Base-by-base conservation (phyloP, 2,113 vertebrate genomes). In the Lipotes vexillifer region DNA sequence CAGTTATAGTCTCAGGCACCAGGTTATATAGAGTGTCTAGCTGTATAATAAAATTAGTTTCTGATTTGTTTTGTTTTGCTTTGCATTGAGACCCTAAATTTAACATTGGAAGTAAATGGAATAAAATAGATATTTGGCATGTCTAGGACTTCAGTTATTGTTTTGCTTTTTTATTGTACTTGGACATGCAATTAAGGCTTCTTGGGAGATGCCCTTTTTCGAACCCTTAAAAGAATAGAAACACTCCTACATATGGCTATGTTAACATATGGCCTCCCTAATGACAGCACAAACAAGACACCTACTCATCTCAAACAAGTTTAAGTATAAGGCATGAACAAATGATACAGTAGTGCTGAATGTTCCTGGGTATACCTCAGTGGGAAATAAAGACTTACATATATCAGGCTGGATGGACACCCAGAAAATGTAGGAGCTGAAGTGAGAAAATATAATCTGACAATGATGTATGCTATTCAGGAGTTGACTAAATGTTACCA, bases 191-290 rank as follows among this genome's bases (percentile, higher is more conserved):
- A 98, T 98, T 98, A 98, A 82, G 82, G 90, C 80, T 98, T 97
- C 97, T 98, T 98, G 95, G 97, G 95, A 97, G 95, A 96, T 98
- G 98, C 97, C 98, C 96, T 98, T 95, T 95, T 92, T 57, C 96
- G 96, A 98, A 98, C 97, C 97, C 97, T 97, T 97, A 97, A 98
- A 98, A 98, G 97, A 98, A 98, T 97, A 98, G 98, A 98, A 98
- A 98, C 86, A 97, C 88, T 98, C 97, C 93, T 94, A 97, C 85
- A 44, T 97, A 98, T 97, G 97, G 96, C 82, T 98, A 93, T 97
- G 95, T 97, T 97, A 98, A 96, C 97, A 98, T 98, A 98, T 94
- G 97, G 91, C 97, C 98, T 98, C 94, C 0, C 72, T 98, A 98
- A 98, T 6, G 74, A 98, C 85, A 98, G 96, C 89, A 97, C 93